Conservation (phyloP, 1,140 invertebrate species). For the Myzus persicae region DNA sequence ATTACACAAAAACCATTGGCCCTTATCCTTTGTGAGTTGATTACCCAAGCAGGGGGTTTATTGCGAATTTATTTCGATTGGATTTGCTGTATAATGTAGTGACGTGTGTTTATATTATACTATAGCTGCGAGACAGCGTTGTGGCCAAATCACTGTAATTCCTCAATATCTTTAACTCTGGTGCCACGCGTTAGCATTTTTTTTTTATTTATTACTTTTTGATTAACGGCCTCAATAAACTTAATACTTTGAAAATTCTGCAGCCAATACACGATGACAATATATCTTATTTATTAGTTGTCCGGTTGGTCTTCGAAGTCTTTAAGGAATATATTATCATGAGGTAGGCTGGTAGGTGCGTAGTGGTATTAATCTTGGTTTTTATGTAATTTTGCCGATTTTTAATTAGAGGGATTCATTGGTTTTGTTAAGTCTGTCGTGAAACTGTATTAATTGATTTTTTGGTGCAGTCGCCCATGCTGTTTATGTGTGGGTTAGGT, state of each 20-base stretch:
- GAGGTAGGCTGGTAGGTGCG: no score
- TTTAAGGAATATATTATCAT: background rate
- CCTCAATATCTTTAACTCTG: background rate
- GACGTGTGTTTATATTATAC: slow-evolving; percentile 27
- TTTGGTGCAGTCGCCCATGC: no score
- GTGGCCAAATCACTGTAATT: background rate
- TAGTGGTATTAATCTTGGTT: background rate
- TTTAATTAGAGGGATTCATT: background rate
- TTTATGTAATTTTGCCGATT: background rate
- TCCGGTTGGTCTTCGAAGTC: background rate
- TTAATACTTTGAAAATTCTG: background rate
- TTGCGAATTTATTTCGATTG: background rate
- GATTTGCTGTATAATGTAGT: background rate
- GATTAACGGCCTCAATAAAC: background rate
- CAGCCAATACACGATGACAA: background rate
- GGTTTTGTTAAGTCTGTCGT: background rate
- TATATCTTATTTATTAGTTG: background rate
- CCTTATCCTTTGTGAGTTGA: background rate
- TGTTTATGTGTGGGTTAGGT: background rate
- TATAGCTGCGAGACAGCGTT: background rate
- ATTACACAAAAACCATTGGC: background rate
- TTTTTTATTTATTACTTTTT: background rate
- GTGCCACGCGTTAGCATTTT: background rate
- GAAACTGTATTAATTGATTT: background rate
- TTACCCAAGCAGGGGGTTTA: background rate